Evolutionary conservation across 1,140 invertebrate species (phyloP), one percentile per base, ranked within the genome.

Genomic region (Bombus haemorrhoidalis): DNA sequence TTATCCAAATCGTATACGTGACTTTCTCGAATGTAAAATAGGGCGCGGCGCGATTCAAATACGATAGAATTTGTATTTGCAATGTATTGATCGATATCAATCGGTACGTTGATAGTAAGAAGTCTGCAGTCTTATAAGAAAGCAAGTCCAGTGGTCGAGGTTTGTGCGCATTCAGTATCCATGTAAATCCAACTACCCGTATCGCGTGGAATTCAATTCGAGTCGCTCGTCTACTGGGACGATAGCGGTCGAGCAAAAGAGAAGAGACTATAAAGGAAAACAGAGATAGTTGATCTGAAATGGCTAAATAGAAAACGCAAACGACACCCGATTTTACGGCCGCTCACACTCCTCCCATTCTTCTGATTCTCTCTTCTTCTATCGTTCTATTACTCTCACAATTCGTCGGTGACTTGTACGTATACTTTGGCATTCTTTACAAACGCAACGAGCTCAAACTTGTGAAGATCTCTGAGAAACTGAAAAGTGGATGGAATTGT

Each of bases 241-340:
- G 79, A 88, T 64, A 69, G 53, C 79, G 74, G 81, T 72, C 66
- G 88, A 86, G 87, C 34, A 81, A 75, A 69, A 78, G 89, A 81
- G 66, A 81, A 87, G 77, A 75, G 80, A 77, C 80, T 86, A 64
- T 83, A 89, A 81, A 87, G 75, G 74, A 59, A 72, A 73, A 75
- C 72, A 79, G 68, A 83, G 83, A 86, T 39, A 83, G 87, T 74
- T 68, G 91, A 91, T 90, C 88, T 92, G 90, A 93, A 94, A 93
- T 92, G 91, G 92, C 92, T 93, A 93, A 94, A 93, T 93, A 94
- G 93, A 94, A 93, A 94, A 93, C 91, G 91, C 91, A 94, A 94
- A 93, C 92, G 92, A 93, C 91, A 92, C 85, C 86, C 79, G 88
- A 94, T 90, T 94, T 94, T 94, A 94, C 91, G 90, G 91, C 89